A percentile compares a stretch with the other conserved stretches of the same genome.
phyloP scores from a whole-genome alignment of 2,888 invertebrate species.

The Lypha dubia region DNA sequence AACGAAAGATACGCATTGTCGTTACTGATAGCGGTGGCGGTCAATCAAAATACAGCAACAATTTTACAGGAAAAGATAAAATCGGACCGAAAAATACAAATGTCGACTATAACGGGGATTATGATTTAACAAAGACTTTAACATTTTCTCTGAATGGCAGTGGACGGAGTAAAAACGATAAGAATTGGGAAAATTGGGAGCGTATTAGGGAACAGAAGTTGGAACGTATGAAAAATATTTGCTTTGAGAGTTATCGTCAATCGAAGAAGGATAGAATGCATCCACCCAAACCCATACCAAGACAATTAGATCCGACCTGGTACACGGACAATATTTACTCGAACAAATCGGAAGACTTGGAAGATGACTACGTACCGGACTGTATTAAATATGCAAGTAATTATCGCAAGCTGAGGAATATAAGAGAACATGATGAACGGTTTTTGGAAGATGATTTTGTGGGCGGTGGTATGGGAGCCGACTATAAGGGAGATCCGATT shows the following conservation, averaged over 20 bases:
- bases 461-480: constrained; percentile 43
- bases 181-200: constrained; percentile 84
- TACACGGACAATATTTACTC: constrained; percentile 84
- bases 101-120: constrained; percentile 74
- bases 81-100: constrained; percentile 78
- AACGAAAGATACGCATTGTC: constrained; percentile 83
- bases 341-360: constrained; percentile 82
- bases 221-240: constrained; percentile 83
- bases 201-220: constrained; percentile 83
- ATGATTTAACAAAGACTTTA: constrained; percentile 71
- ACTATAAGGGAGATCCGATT: constrained; percentile 57
- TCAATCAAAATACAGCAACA: constrained; percentile 75
- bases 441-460: constrained; percentile 75
- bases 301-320: constrained; percentile 82
- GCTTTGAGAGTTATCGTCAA: constrained; percentile 83
- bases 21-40: constrained; percentile 80
- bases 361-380: constrained; percentile 82
- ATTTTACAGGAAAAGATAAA: constrained; percentile 57
- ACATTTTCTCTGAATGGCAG: constrained; percentile 74
- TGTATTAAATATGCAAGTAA: constrained; percentile 80
- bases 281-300: constrained; percentile 81
- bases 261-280: constrained; percentile 81
- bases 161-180: constrained; percentile 81
- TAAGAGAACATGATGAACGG: constrained; percentile 81
- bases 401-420: constrained; percentile 80